A percentile compares a stretch with the other conserved stretches of the same genome.
Conservation (phyloP, 2,888 invertebrate species). For the Drosophila hamatofila region DNA sequence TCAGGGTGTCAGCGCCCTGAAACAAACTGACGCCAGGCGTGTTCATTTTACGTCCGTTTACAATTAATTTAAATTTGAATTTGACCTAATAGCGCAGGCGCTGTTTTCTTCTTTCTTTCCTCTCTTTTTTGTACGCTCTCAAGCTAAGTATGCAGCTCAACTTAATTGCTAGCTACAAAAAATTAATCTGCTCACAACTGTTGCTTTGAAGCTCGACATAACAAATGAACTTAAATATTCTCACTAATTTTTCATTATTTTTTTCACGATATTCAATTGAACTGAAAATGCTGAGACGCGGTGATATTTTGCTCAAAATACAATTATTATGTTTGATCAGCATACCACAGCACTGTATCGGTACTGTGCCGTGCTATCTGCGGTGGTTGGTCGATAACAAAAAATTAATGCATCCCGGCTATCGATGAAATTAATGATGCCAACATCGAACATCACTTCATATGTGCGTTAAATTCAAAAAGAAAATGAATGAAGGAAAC, state of each 20-base stretch:
- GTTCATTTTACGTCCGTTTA: constrained; percentile 85
- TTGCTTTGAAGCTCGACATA: not conserved
- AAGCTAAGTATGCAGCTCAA: constrained; percentile 26
- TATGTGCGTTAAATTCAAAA: constrained; percentile 13
- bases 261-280: not conserved
- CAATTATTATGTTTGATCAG: not conserved
- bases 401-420: no score
- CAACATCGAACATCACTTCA: not conserved
- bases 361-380: not conserved
- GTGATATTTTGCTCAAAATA: not conserved
- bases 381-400: constrained; percentile 21
- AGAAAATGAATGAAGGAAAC: not conserved
- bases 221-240: not conserved
- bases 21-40: constrained; percentile 90
- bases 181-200: not conserved
- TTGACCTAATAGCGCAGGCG: constrained; percentile 49
- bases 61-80: constrained; percentile 50
- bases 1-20: constrained; percentile 89
- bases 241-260: not conserved
- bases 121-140: constrained; percentile 10
- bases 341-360: constrained; percentile 2
- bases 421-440: not conserved
- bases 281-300: not conserved
- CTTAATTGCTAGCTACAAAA: not conserved
- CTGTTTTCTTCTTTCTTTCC: constrained; percentile 17